A percentile compares a stretch with the other conserved stretches of the same genome.
Evolutionary conservation across 2,888 invertebrate species (phyloP).

Genomic region (Nomada flava): DNA sequence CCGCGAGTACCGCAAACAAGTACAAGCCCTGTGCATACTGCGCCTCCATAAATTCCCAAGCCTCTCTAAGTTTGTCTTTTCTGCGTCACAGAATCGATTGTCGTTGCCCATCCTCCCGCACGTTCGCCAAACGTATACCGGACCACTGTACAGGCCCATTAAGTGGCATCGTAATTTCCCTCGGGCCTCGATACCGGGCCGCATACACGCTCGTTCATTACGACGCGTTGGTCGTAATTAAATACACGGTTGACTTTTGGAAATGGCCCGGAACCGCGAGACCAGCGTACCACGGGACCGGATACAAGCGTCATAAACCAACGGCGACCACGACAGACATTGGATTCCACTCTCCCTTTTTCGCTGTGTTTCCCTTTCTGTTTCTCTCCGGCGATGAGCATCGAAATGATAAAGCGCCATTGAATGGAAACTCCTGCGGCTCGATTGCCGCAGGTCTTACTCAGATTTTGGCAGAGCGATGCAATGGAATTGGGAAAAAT

Average conservation of each 20-base stretch:
- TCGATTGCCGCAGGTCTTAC: constrained; percentile 9
- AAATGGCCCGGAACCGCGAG: constrained; percentile 37
- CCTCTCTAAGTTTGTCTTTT: neutral
- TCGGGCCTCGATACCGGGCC: constrained; percentile 28
- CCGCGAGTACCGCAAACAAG: neutral
- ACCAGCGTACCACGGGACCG: constrained; percentile 1
- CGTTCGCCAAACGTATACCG: constrained; percentile 5
- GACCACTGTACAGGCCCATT: neutral
- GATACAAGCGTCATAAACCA: constrained; percentile 39
- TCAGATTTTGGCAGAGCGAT: constrained; percentile 23
- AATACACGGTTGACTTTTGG: constrained; percentile 51
- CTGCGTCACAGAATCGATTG: neutral
- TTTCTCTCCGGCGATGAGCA: neutral
- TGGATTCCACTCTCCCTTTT: neutral
- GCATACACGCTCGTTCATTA: constrained; percentile 33
- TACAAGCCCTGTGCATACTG: too few species aligned
- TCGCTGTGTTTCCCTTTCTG: neutral
- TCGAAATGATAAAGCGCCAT: constrained; percentile 10
- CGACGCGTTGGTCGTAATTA: constrained; percentile 44
- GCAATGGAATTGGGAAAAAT: neutral
- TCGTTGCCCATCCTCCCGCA: constrained; percentile 12
- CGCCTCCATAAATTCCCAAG: neutral
- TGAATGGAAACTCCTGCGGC: constrained; percentile 9
- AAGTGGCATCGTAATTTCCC: constrained; percentile 30
- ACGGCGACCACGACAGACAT: neutral